Evolutionary conservation across 2,888 invertebrate species (phyloP).

Genomic region (Ptychoptera albimana): DNA sequence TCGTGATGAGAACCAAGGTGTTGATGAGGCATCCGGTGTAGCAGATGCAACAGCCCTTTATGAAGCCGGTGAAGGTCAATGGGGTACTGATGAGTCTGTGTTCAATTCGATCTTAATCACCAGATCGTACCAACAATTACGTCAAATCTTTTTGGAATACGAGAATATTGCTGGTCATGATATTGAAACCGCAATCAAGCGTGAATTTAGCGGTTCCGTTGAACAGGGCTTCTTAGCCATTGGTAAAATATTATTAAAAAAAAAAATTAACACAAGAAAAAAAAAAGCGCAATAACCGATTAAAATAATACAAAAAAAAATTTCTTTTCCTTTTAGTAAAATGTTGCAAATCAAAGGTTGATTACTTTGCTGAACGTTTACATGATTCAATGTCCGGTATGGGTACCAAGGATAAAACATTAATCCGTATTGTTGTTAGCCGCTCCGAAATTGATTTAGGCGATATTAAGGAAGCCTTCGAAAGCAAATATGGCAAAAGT

Average conservation of each 20-base stretch:
- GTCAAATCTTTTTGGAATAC: constrained; percentile 73
- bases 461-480: constrained; percentile 82
- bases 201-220: constrained; percentile 76
- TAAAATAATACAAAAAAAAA: constrained; percentile 1
- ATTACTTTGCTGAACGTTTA: constrained; percentile 81
- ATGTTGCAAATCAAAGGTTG: constrained; percentile 79
- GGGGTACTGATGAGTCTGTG: constrained; percentile 82
- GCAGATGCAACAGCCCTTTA: constrained; percentile 69
- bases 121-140: constrained; percentile 77
- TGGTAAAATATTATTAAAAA: constrained; percentile 35
- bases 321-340: constrained; percentile 49
- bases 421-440: constrained; percentile 83
- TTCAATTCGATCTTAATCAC: constrained; percentile 77
- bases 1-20: constrained; percentile 72
- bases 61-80: constrained; percentile 64
- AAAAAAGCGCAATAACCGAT: background rate
- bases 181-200: constrained; percentile 70
- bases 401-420: constrained; percentile 74
- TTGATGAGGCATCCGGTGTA: constrained; percentile 64
- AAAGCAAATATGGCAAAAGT: constrained; percentile 65
- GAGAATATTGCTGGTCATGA: constrained; percentile 66
- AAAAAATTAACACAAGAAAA: no score
- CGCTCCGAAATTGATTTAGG: constrained; percentile 85
- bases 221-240: constrained; percentile 78
- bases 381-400: constrained; percentile 83